Evolutionary conservation across 1,140 invertebrate genomes (phyloP).

Genomic region (Calliphora vicina): DNA sequence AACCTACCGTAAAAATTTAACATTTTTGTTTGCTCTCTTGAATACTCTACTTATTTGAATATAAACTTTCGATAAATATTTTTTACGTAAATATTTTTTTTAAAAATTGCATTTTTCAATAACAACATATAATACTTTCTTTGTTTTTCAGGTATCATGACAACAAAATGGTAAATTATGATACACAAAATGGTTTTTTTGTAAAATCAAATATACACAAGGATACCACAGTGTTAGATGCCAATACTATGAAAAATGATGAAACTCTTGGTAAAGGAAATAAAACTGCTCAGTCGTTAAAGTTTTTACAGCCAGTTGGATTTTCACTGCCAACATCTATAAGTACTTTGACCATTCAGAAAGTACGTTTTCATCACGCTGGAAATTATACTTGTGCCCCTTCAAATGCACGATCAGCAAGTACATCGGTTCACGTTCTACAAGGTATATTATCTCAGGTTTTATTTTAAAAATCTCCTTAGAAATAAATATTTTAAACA

Average conservation of each 20-base stretch:
- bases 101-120: too few relatives aligned
- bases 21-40: too few relatives aligned
- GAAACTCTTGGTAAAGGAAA: background rate
- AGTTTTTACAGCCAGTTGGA: background rate
- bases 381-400: slow-evolving; percentile 77
- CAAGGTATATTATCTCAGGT: slow-evolving; percentile 55
- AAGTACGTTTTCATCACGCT: slow-evolving; percentile 63
- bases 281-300: slow-evolving; percentile 32
- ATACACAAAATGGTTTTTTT: slow-evolving; percentile 64
- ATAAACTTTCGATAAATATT: too few relatives aligned
- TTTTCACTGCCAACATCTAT: slow-evolving; percentile 53
- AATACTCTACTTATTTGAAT: too few relatives aligned
- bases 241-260: background rate
- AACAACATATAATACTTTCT: too few relatives aligned
- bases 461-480: too few relatives aligned
- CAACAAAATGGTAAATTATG: slow-evolving; percentile 77
- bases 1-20: too few relatives aligned
- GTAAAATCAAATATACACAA: slow-evolving; percentile 56
- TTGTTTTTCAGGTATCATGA: slow-evolving; percentile 69
- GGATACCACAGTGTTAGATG: slow-evolving; percentile 39
- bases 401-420: slow-evolving; percentile 73
- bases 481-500: too few relatives aligned
- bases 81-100: too few relatives aligned
- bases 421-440: slow-evolving; percentile 74
- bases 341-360: slow-evolving; percentile 57